Conservation (phyloP, 2,888 invertebrate species). For the Auanema sp. region DNA sequence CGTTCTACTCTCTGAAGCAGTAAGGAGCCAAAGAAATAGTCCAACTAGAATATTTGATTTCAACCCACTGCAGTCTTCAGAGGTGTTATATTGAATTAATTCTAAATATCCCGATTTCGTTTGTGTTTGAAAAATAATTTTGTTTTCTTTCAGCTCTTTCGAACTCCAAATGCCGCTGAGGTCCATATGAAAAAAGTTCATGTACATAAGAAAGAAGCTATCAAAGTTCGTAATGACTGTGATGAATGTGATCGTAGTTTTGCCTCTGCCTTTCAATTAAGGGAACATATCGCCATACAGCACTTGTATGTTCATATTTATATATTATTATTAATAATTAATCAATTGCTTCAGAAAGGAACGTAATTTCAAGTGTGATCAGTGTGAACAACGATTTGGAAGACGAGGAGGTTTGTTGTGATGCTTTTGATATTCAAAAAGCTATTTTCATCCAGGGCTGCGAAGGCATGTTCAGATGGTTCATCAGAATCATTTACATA, state of each 20-base stretch:
- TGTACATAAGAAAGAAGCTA: neutral
- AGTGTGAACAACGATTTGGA: slow-evolving; percentile 15
- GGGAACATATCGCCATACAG: slow-evolving; percentile 18
- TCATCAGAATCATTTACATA: slow-evolving; percentile 60
- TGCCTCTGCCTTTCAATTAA: slow-evolving; percentile 13
- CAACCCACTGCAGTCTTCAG: too few species aligned
- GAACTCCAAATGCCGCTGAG: too few species aligned
- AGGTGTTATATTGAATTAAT: too few species aligned
- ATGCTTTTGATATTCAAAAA: neutral
- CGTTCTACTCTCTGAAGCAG: too few species aligned
- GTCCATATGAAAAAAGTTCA: too few species aligned
- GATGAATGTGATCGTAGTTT: slow-evolving; percentile 10
- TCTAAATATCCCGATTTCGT: too few species aligned
- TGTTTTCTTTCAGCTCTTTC: too few species aligned
- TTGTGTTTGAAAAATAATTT: too few species aligned
- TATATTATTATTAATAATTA: neutral
- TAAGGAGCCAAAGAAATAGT: too few species aligned
- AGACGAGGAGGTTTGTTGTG: slow-evolving; percentile 5
- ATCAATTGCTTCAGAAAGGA: slow-evolving; percentile 10
- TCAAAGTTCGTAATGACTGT: slow-evolving; percentile 12
- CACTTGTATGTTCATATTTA: slow-evolving; percentile 12
- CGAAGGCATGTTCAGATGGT: slow-evolving; percentile 72
- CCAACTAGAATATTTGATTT: too few species aligned
- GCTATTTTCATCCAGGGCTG: slow-evolving; percentile 64
- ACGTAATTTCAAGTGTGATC: slow-evolving; percentile 18